These are phyloP conservation scores for Rhineura floridana DNA, from an alignment of 2,113 vertebrate species.

Conservation along the genomic window DNA sequence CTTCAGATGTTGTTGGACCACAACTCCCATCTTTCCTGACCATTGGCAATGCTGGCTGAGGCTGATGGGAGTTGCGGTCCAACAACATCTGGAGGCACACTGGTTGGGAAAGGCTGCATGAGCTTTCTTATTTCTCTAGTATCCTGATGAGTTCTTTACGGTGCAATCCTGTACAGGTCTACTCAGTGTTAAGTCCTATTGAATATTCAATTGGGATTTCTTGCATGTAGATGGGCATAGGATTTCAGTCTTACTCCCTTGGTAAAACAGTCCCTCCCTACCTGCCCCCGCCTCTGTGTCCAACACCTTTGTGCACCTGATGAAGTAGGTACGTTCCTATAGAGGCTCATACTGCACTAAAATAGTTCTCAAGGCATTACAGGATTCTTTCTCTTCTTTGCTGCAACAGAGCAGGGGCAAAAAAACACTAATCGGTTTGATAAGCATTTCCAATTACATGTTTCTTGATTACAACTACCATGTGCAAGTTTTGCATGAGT, in stretches of 20 bases:
- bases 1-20: background rate
- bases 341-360: background rate
- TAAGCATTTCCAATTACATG: too few relatives aligned
- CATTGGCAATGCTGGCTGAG: too few relatives aligned
- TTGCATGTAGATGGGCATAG: background rate
- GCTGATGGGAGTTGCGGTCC: too few relatives aligned
- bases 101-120: too few relatives aligned
- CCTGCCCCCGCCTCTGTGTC: too few relatives aligned
- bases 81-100: too few relatives aligned
- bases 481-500: background rate
- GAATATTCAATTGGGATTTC: background rate
- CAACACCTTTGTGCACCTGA: background rate
- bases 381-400: background rate
- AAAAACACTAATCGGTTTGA: background rate
- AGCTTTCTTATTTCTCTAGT: too few relatives aligned
- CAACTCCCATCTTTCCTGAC: background rate
- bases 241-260: background rate
- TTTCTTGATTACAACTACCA: background rate
- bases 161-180: too few relatives aligned
- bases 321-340: background rate
- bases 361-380: background rate
- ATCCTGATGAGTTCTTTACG: too few relatives aligned
- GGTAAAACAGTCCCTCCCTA: background rate
- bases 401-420: background rate
- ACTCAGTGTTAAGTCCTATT: too few relatives aligned